phyloP scores from a whole-genome alignment of 2,797 vertebrate genomes.

The Odontamblyopus lacepedii region DNA sequence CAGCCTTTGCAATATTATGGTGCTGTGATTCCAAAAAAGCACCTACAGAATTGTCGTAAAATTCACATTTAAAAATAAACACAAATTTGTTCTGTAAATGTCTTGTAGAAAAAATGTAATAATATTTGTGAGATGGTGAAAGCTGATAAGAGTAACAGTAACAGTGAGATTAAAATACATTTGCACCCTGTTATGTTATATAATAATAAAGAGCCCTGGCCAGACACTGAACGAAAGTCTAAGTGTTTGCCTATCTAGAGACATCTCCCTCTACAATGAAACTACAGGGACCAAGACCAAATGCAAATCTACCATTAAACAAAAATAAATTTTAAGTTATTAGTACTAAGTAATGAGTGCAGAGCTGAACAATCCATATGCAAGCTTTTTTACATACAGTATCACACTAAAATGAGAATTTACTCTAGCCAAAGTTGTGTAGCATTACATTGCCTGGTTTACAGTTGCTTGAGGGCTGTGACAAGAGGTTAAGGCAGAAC shows the following conservation, averaged over 20 bases:
- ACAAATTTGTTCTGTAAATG: conserved; percentile 55
- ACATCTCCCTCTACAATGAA: conserved; percentile 53
- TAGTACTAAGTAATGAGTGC: neutral
- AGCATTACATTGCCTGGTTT: neutral
- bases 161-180: conserved; percentile 47
- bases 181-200: conserved; percentile 72
- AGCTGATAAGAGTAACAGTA: conserved; percentile 44
- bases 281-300: neutral
- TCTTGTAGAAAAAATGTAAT: conserved; percentile 70
- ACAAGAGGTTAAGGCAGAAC: conserved; percentile 52
- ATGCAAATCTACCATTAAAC: neutral
- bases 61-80: conserved; percentile 62
- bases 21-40: conserved; percentile 45
- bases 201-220: conserved; percentile 55
- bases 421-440: neutral
- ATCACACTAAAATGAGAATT: neutral
- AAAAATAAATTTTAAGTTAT: no score
- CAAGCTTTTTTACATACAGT: neutral
- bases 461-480: neutral
- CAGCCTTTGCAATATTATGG: conserved; percentile 35
- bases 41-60: conserved; percentile 56
- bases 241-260: conserved; percentile 64
- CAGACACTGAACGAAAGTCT: conserved; percentile 71
- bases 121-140: conserved; percentile 45
- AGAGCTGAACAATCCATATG: conserved; percentile 3